Conservation (phyloP, 1,140 invertebrate genomes). For the Adoxophyes honmai region DNA sequence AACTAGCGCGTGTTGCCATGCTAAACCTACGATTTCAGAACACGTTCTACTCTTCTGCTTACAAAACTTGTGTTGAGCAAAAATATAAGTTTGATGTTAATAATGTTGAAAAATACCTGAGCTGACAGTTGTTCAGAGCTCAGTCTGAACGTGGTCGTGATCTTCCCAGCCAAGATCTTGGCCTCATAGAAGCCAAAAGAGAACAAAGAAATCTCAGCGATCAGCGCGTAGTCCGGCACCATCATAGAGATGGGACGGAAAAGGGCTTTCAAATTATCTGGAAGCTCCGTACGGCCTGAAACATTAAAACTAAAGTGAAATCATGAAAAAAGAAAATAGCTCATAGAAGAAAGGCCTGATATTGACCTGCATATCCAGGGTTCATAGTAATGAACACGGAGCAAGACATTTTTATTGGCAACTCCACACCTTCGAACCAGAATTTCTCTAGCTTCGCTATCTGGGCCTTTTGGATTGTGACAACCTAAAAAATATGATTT, state of each 20-base stretch:
- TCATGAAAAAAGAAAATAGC: too few species aligned
- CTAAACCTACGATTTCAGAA: too few species aligned
- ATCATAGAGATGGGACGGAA: constrained; percentile 97
- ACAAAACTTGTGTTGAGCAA: too few species aligned
- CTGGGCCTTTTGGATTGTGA: constrained; percentile 84
- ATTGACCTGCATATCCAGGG: constrained; percentile 92
- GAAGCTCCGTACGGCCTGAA: constrained; percentile 86
- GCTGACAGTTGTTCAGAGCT: constrained; percentile 94
- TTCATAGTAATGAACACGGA: constrained; percentile 97
- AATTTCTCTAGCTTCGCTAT: constrained; percentile 73
- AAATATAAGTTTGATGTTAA: too few species aligned
- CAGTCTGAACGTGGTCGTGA: constrained; percentile 92
- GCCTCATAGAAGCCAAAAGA: constrained; percentile 93
- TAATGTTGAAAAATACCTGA: too few species aligned
- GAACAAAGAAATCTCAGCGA: constrained; percentile 93
- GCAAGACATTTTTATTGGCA: constrained; percentile 87
- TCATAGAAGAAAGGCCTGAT: too few species aligned
- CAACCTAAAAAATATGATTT: constrained; percentile 61
- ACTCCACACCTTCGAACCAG: constrained; percentile 90
- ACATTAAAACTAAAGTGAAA: constrained; percentile 6
- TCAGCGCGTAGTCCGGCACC: constrained; percentile 95
- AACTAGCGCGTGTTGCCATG: too few species aligned
- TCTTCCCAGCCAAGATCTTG: constrained; percentile 89
- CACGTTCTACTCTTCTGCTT: too few species aligned
- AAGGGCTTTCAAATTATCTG: constrained; percentile 93